phyloP scores from a whole-genome alignment of 2,888 invertebrate genomes.

The Oasisia sp. region DNA sequence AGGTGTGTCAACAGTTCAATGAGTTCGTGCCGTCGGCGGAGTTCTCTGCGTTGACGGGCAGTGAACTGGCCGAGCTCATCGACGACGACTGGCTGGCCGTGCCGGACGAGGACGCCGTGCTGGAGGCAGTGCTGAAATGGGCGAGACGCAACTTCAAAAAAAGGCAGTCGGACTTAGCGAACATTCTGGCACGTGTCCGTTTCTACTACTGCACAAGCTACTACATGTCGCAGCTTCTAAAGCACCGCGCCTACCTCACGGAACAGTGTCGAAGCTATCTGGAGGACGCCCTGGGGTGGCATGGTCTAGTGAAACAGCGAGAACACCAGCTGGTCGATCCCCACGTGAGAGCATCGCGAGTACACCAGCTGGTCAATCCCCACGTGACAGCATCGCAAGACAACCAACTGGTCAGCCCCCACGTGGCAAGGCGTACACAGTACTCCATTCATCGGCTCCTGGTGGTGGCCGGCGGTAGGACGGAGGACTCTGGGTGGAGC shows the following conservation, averaged over 20 bases:
- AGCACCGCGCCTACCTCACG: slow-evolving; percentile 6
- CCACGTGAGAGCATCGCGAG: slow-evolving; percentile 35
- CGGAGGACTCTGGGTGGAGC: slow-evolving; percentile 32
- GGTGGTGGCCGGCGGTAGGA: slow-evolving; percentile 36
- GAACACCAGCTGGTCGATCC: slow-evolving; percentile 30
- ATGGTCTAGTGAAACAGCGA: too few species aligned
- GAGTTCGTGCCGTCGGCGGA: too few species aligned
- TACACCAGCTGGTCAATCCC: slow-evolving; percentile 31
- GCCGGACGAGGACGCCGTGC: slow-evolving; percentile 36
- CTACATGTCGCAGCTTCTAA: slow-evolving; percentile 35
- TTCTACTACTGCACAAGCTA: slow-evolving; percentile 33
- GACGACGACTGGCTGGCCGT: slow-evolving; percentile 33
- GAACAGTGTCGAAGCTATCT: too few species aligned
- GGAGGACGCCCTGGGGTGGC: too few species aligned
- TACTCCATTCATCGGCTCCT: slow-evolving; percentile 25
- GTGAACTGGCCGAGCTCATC: slow-evolving; percentile 37
- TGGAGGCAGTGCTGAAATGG: slow-evolving; percentile 36
- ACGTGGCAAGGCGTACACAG: slow-evolving; percentile 25
- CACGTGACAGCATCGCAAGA: too few species aligned
- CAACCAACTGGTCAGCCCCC: slow-evolving; percentile 21
- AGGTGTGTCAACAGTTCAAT: too few species aligned
- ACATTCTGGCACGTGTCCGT: slow-evolving; percentile 27
- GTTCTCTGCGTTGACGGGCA: slow-evolving; percentile 30
- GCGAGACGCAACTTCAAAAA: slow-evolving; percentile 21
- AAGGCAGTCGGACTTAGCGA: slow-evolving; percentile 25